Evolutionary conservation across 2,113 vertebrate species (phyloP).

Genomic region (Corythoichthys haematopterus): DNA sequence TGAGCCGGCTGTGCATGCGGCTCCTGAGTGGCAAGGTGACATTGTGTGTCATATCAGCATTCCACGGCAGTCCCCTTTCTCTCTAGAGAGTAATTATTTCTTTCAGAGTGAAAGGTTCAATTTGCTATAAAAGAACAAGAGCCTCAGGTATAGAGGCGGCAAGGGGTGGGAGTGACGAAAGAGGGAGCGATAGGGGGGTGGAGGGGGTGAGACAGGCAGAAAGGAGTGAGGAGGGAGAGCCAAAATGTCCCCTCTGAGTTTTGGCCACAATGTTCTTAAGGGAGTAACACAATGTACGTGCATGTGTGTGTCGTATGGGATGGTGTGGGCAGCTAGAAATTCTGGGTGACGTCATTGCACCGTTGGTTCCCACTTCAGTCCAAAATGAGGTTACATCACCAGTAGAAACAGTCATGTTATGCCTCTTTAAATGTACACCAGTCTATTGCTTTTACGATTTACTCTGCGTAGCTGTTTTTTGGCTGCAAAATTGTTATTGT

Average conservation of each 20-base stretch:
- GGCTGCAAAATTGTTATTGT: no score
- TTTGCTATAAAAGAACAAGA: conserved; percentile 83
- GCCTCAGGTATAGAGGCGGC: conserved; percentile 67
- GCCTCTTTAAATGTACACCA: background rate
- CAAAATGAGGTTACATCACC: conserved; percentile 53
- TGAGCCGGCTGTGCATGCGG: conserved; percentile 57
- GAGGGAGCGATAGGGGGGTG: conserved; percentile 55
- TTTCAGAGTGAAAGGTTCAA: conserved; percentile 85
- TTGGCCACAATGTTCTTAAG: conserved; percentile 60
- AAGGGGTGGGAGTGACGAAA: conserved; percentile 42
- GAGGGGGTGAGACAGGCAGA: conserved; percentile 35
- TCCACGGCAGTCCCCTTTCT: conserved; percentile 76
- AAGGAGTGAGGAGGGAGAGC: conserved; percentile 39
- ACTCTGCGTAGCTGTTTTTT: background rate
- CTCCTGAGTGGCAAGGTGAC: conserved; percentile 87
- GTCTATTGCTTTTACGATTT: background rate
- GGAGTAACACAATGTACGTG: conserved; percentile 12
- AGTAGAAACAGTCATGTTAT: background rate
- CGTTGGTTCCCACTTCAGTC: conserved; percentile 35
- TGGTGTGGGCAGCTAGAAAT: conserved; percentile 10
- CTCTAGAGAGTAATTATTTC: conserved; percentile 85
- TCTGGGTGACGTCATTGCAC: conserved; percentile 54
- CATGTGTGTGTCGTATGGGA: background rate
- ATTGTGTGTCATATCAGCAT: conserved; percentile 84
- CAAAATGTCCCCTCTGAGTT: conserved; percentile 53